Evolutionary conservation across 1,140 invertebrate species (phyloP).

Genomic region (Ephestia elutella): DNA sequence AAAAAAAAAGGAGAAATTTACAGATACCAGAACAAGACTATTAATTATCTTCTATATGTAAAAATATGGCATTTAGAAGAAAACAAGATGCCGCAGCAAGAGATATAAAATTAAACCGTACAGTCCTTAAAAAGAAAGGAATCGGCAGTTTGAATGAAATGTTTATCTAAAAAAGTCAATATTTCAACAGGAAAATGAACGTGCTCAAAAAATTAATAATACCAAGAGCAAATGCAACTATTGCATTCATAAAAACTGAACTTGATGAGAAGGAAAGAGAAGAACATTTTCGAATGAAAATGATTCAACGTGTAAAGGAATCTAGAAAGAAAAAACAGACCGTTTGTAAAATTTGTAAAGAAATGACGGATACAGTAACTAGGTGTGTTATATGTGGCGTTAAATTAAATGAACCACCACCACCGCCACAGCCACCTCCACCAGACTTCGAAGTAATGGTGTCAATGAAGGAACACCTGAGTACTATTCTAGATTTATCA

Average conservation of each 20-base stretch:
- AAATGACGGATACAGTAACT: not conserved
- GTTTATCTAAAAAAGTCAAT: slow-evolving; percentile 16
- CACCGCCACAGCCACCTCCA: not conserved
- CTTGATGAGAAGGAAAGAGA: slow-evolving; percentile 89
- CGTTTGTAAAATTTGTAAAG: not conserved
- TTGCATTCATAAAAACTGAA: slow-evolving; percentile 85
- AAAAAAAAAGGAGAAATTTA: slow-evolving; percentile 7
- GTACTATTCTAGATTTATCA: not conserved
- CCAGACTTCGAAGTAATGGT: not conserved
- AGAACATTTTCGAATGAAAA: slow-evolving; percentile 88
- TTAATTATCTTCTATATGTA: not conserved
- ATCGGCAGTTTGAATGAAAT: slow-evolving; percentile 23
- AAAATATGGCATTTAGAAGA: not conserved
- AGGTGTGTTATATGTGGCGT: not conserved
- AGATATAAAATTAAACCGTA: slow-evolving; percentile 15
- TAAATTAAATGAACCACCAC: not conserved
- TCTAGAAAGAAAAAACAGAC: slow-evolving; percentile 20
- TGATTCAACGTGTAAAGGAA: slow-evolving; percentile 79
- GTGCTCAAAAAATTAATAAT: slow-evolving; percentile 89
- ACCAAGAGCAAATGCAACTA: slow-evolving; percentile 82
- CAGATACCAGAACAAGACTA: not conserved
- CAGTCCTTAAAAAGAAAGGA: slow-evolving; percentile 40
- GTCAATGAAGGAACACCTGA: not conserved
- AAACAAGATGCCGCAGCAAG: not conserved
- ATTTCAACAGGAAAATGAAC: slow-evolving; percentile 81